A percentile compares a stretch with the other conserved stretches of the same genome.
phyloP scores from a whole-genome alignment of 2,113 vertebrate species.

The Ceyx cyanopectus region DNA sequence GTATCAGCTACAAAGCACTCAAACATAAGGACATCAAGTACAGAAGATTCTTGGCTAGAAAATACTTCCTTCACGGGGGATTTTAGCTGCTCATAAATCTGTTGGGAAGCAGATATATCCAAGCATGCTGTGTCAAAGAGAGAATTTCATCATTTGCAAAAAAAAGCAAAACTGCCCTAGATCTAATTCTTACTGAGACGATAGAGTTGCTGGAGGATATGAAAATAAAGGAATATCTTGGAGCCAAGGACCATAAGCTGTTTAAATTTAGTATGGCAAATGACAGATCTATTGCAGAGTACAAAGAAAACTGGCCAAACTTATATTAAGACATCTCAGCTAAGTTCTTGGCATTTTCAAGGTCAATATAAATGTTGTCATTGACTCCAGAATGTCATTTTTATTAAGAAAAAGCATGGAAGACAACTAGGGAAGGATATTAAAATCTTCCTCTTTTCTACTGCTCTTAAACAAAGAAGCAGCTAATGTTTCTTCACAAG shows the following conservation, averaged over 20 bases:
- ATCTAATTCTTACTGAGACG: slow-evolving; percentile 10
- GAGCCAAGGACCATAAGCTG: slow-evolving; percentile 3
- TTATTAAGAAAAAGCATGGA: background rate
- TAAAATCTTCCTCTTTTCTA: background rate
- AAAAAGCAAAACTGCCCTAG: slow-evolving; percentile 23
- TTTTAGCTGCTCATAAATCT: slow-evolving; percentile 65
- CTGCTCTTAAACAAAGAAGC: background rate
- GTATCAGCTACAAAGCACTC: slow-evolving; percentile 37
- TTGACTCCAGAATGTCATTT: background rate
- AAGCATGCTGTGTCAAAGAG: slow-evolving; percentile 33
- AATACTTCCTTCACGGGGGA: slow-evolving; percentile 25
- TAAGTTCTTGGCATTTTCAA: background rate
- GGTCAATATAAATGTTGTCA: background rate
- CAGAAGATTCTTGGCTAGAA: slow-evolving; percentile 54
- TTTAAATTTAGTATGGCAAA: slow-evolving; percentile 2
- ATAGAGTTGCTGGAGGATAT: background rate
- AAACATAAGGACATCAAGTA: slow-evolving; percentile 44
- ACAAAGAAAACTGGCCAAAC: background rate
- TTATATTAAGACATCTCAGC: background rate
- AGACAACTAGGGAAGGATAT: background rate
- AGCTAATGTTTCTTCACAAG: background rate
- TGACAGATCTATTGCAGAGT: background rate
- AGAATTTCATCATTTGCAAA: slow-evolving; percentile 26
- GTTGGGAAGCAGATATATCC: slow-evolving; percentile 46
- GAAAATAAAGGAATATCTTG: slow-evolving; percentile 18